Conservation (phyloP, 2,888 invertebrate species). For the Philereme transversata region DNA sequence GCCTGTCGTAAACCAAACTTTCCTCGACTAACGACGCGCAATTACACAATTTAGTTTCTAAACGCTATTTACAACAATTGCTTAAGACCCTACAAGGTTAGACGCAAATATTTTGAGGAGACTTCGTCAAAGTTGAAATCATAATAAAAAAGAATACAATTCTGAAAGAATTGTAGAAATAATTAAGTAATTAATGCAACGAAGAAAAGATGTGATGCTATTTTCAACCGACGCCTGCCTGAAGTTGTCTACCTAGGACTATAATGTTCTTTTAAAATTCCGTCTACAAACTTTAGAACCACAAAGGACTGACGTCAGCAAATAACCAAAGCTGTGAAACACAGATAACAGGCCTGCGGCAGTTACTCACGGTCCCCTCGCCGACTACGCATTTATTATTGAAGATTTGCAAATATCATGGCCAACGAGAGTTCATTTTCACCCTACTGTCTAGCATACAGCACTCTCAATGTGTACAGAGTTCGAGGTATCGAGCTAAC, state of each 20-base stretch:
- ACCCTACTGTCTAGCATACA: constrained; percentile 52
- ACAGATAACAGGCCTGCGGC: constrained; percentile 58
- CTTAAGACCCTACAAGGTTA: neutral
- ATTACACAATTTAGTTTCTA: constrained; percentile 61
- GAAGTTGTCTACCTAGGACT: neutral
- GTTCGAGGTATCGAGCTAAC: constrained; percentile 45
- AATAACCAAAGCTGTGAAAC: constrained; percentile 52
- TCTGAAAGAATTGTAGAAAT: too few species aligned
- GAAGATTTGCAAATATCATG: constrained; percentile 70
- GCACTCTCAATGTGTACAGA: constrained; percentile 20
- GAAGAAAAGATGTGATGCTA: neutral
- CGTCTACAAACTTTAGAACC: constrained; percentile 14
- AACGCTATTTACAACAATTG: constrained; percentile 41
- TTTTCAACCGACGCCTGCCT: neutral
- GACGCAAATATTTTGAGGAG: too few species aligned
- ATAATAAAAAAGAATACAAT: too few species aligned
- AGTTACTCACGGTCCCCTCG: constrained; percentile 48
- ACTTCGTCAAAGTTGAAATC: too few species aligned
- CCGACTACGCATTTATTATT: constrained; percentile 68
- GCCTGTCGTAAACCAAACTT: constrained; percentile 61
- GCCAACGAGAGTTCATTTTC: constrained; percentile 53
- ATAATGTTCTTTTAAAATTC: constrained; percentile 10
- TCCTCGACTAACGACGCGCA: constrained; percentile 47
- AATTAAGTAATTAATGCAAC: neutral
- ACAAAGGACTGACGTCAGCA: constrained; percentile 25